phyloP scores from a whole-genome alignment of 1,140 invertebrate genomes.

The Liolophura sinensis region DNA sequence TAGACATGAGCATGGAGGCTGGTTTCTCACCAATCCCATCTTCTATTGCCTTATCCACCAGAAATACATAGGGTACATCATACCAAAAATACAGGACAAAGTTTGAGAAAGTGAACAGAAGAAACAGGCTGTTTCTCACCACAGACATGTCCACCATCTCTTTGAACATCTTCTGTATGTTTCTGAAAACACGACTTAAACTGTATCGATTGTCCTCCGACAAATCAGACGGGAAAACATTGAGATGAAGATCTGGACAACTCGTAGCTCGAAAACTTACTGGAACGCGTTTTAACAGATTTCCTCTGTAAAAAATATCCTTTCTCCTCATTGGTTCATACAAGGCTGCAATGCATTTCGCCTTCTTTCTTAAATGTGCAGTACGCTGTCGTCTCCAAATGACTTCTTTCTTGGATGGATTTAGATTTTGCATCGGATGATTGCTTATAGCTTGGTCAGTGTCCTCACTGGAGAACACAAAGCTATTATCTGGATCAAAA shows the following conservation, averaged over 20 bases:
- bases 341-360: not conserved
- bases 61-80: conserved; percentile 53
- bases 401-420: too few relatives aligned
- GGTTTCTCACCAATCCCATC: conserved; percentile 62
- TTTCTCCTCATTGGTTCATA: conserved; percentile 43
- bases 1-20: conserved; percentile 87
- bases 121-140: conserved; percentile 32
- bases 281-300: conserved; percentile 22
- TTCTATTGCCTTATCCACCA: conserved; percentile 39
- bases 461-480: too few relatives aligned
- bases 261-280: conserved; percentile 28
- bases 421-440: too few relatives aligned
- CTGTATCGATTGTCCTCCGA: too few relatives aligned
- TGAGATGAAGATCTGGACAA: conserved; percentile 34
- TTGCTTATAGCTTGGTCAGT: too few relatives aligned
- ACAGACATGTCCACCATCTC: conserved; percentile 45
- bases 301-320: conserved; percentile 51
- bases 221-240: not conserved
- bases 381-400: not conserved
- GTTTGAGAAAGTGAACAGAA: conserved; percentile 45
- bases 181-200: conserved; percentile 1
- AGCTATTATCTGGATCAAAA: not conserved
- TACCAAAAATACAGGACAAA: conserved; percentile 50
- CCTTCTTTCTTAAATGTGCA: not conserved
- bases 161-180: conserved; percentile 26